Percentiles rank a stretch among this genome's conserved stretches.
Conservation (phyloP, 2,797 vertebrate genomes). For the Sternarchorhynchus goeldii region DNA sequence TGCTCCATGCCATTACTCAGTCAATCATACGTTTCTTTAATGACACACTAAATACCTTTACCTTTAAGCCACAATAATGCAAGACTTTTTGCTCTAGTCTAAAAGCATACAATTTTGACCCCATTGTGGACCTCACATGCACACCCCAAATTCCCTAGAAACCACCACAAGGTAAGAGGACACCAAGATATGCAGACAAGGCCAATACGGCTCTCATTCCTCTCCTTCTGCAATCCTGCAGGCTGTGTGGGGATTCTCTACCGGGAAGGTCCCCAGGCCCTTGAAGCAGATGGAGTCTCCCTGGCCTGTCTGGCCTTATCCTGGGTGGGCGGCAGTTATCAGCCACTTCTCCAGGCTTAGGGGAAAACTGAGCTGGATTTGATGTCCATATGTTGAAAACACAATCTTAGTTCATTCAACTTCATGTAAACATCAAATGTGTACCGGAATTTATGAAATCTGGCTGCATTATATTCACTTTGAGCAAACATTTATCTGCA, state of each 20-base stretch:
- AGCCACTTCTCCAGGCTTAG: constrained; percentile 1
- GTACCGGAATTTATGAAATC: constrained; percentile 30
- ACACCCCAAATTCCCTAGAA: constrained; percentile 39
- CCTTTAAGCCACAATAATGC: neutral
- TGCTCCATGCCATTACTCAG: neutral
- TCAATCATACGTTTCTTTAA: too few species aligned
- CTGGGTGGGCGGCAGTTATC: constrained; percentile 50
- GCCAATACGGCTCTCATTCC: constrained; percentile 47
- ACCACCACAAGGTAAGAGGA: constrained; percentile 43
- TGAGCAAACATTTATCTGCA: constrained; percentile 2
- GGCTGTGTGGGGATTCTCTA: constrained; percentile 13
- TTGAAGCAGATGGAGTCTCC: constrained; percentile 51
- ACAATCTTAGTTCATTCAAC: constrained; percentile 26
- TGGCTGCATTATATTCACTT: constrained; percentile 21
- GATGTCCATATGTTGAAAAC: constrained; percentile 41
- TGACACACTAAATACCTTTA: neutral
- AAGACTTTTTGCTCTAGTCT: neutral
- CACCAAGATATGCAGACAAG: constrained; percentile 48
- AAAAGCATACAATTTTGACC: neutral
- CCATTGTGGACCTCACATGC: neutral
- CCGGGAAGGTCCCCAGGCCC: constrained; percentile 29
- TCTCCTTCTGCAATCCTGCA: constrained; percentile 35
- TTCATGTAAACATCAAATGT: constrained; percentile 33
- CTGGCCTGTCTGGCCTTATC: constrained; percentile 40
- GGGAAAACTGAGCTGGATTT: constrained; percentile 36